Conservation (phyloP, 2,888 invertebrate species). For the Drosophila testacea region DNA sequence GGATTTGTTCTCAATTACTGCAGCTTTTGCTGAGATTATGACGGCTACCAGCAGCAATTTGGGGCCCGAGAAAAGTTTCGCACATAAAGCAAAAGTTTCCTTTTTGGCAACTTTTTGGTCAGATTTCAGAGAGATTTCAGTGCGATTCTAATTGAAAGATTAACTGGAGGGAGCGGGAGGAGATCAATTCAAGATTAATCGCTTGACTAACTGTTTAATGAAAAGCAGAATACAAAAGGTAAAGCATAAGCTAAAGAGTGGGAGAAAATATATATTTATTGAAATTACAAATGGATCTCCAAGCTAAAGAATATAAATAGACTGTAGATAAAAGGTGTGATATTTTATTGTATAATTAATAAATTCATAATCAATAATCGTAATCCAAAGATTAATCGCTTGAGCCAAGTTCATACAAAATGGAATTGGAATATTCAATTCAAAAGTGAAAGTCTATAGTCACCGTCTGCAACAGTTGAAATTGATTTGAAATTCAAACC, state of each 20-base stretch:
- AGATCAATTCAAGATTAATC: constrained; percentile 32
- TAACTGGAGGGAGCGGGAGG: constrained; percentile 4
- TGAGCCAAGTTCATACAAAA: not conserved
- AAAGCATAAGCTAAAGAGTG: not conserved
- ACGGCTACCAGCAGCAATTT: constrained; percentile 67
- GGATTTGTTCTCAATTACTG: constrained; percentile 69
- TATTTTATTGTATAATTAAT: too few species aligned
- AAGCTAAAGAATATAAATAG: too few species aligned
- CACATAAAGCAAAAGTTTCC: constrained; percentile 45
- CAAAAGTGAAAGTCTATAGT: constrained; percentile 2
- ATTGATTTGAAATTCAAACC: constrained; percentile 4
- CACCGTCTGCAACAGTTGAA: not conserved
- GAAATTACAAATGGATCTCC: too few species aligned
- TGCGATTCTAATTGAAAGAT: constrained; percentile 47
- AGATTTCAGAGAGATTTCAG: constrained; percentile 10
- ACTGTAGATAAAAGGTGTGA: too few species aligned
- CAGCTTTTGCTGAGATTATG: constrained; percentile 38
- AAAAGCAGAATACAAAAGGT: not conserved
- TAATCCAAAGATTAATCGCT: not conserved
- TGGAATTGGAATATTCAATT: not conserved
- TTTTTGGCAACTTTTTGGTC: constrained; percentile 12
- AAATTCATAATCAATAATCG: not conserved
- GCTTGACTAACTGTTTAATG: constrained; percentile 20
- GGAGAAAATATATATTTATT: not conserved
- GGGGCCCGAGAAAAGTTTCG: constrained; percentile 43